Conservation (phyloP, 1,140 invertebrate species). For the Adelges cooleyi region DNA sequence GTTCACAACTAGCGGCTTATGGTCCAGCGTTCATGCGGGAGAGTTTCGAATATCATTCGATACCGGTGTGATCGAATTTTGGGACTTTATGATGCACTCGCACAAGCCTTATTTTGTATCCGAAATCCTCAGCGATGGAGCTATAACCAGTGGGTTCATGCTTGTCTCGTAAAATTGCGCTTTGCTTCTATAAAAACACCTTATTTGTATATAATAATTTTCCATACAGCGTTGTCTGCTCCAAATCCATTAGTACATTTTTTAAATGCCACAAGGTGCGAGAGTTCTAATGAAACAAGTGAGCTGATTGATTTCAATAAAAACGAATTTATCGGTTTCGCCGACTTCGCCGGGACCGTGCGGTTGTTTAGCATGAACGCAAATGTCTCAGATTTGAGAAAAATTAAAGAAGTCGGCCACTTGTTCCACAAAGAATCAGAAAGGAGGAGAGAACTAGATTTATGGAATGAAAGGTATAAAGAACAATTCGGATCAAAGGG, state of each 20-base stretch:
- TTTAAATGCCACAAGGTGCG: background rate
- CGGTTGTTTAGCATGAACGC: background rate
- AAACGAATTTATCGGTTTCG: constrained; percentile 4
- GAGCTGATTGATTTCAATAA: background rate
- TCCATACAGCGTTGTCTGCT: background rate
- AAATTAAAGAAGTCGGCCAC: background rate
- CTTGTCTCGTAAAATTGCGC: too few species aligned
- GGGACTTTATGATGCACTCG: constrained; percentile 9
- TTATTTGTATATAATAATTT: background rate
- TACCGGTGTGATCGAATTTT: background rate
- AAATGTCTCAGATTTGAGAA: background rate
- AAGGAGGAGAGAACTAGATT: background rate
- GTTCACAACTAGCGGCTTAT: background rate
- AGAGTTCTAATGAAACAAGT: background rate
- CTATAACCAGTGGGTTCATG: background rate
- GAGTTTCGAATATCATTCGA: constrained; percentile 4
- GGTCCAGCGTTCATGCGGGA: background rate
- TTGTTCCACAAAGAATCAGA: background rate
- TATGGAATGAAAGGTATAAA: constrained; percentile 3
- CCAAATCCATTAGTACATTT: background rate
- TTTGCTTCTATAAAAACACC: too few species aligned
- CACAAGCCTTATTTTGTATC: background rate
- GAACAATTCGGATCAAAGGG: background rate
- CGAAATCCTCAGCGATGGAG: background rate
- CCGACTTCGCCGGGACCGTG: background rate